phyloP scores from a whole-genome alignment of 1,140 invertebrate genomes.

The Drosophila elegans region DNA sequence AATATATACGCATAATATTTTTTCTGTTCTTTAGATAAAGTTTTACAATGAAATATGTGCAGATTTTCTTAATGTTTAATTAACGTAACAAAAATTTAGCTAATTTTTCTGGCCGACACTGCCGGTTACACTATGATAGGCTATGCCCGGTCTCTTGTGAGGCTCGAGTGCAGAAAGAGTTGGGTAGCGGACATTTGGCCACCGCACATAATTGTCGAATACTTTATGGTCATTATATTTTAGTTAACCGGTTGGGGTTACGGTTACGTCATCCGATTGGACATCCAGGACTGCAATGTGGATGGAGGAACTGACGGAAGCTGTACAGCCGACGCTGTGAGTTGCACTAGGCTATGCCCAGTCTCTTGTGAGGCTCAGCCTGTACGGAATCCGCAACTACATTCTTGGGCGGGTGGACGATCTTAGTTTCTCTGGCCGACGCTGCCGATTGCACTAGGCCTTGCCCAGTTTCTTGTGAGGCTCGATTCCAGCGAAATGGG shows the following conservation, averaged over 20 bases:
- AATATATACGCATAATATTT: too few relatives aligned
- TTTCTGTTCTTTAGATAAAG: too few relatives aligned
- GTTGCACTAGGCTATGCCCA: neutral
- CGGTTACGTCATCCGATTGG: too few relatives aligned
- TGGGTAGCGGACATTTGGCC: too few relatives aligned
- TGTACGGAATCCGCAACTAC: neutral
- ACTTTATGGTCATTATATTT: too few relatives aligned
- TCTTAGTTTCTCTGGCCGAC: neutral
- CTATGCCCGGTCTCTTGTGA: neutral
- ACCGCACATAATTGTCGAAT: too few relatives aligned
- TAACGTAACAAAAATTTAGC: neutral
- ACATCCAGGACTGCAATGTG: too few relatives aligned
- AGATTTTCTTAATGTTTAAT: neutral
- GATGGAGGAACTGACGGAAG: neutral
- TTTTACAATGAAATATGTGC: too few relatives aligned
- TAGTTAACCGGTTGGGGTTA: too few relatives aligned
- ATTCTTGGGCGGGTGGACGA: too few relatives aligned
- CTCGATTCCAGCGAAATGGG: neutral
- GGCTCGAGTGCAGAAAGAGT: neutral
- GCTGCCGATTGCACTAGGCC: neutral
- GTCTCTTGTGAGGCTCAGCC: neutral
- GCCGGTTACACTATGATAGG: neutral
- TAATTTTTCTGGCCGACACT: neutral
- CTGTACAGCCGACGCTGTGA: neutral
- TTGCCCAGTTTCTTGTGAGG: too few relatives aligned